Conservation (phyloP, 2,888 invertebrate genomes). For the Trileptium ribeirensis region DNA sequence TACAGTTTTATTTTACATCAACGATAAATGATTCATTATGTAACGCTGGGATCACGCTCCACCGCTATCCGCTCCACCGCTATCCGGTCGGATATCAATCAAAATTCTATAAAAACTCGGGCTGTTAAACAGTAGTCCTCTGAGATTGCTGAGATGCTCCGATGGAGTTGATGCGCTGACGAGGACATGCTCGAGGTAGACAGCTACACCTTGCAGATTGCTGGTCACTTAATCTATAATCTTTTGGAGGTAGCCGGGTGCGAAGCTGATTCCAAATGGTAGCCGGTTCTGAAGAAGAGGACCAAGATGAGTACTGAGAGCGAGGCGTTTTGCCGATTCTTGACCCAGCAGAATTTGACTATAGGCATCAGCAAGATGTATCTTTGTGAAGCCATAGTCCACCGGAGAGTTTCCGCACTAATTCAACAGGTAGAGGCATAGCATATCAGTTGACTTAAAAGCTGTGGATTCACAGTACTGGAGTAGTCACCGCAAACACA, state of each 20-base stretch:
- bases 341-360: background rate
- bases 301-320: conserved; percentile 24
- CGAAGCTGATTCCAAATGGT: conserved; percentile 21
- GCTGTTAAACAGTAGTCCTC: too few species aligned
- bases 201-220: conserved; percentile 25
- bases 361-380: background rate
- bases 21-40: too few species aligned
- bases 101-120: too few species aligned
- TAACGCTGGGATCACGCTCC: too few species aligned
- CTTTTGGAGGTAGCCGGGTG: conserved; percentile 27
- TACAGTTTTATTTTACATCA: too few species aligned
- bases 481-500: conserved; percentile 4
- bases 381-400: background rate
- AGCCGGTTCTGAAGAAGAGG: conserved; percentile 23
- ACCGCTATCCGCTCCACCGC: too few species aligned
- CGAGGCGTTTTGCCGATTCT: background rate
- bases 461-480: background rate
- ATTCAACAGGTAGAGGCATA: background rate
- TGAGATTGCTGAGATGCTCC: background rate
- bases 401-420: background rate
- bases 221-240: conserved; percentile 25
- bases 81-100: too few species aligned
- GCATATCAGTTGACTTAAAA: background rate
- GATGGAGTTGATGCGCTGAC: background rate
- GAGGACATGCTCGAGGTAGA: conserved; percentile 23